Evolutionary conservation across 2,888 invertebrate species (phyloP).

Genomic region (Lysandra coridon): DNA sequence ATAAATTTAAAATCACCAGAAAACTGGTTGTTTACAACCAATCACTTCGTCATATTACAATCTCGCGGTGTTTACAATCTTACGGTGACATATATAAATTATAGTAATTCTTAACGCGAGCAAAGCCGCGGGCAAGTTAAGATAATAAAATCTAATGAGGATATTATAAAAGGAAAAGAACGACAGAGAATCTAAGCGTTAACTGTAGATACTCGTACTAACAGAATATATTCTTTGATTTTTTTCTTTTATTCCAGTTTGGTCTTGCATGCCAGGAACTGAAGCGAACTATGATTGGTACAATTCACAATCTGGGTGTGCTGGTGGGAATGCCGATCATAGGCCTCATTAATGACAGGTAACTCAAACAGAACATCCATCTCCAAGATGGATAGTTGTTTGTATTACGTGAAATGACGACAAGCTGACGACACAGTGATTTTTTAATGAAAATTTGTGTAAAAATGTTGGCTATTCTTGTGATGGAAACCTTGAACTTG

Average conservation of each 20-base stretch:
- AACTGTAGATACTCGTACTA: too few relatives aligned
- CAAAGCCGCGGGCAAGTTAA: too few relatives aligned
- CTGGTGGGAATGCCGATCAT: constrained; percentile 85
- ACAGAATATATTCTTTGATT: neutral
- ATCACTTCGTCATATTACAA: too few relatives aligned
- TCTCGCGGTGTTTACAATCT: too few relatives aligned
- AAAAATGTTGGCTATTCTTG: neutral
- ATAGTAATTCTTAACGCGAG: too few relatives aligned
- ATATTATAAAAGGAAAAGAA: neutral
- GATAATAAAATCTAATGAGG: neutral
- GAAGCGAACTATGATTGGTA: constrained; percentile 87
- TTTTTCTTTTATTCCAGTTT: constrained; percentile 71
- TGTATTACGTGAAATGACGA: neutral
- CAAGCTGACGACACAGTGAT: neutral
- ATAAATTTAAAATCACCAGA: too few relatives aligned
- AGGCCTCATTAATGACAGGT: constrained; percentile 88
- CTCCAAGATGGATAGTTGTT: neutral
- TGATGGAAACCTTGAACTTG: neutral
- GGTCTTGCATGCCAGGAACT: constrained; percentile 84
- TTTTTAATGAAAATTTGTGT: neutral
- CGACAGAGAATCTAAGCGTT: neutral
- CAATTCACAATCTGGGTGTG: constrained; percentile 86
- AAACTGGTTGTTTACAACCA: too few relatives aligned
- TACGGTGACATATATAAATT: too few relatives aligned
- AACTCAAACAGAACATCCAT: constrained; percentile 45